Conservation (phyloP, 2,113 vertebrate genomes). For the Cyrtonyx montezumae region DNA sequence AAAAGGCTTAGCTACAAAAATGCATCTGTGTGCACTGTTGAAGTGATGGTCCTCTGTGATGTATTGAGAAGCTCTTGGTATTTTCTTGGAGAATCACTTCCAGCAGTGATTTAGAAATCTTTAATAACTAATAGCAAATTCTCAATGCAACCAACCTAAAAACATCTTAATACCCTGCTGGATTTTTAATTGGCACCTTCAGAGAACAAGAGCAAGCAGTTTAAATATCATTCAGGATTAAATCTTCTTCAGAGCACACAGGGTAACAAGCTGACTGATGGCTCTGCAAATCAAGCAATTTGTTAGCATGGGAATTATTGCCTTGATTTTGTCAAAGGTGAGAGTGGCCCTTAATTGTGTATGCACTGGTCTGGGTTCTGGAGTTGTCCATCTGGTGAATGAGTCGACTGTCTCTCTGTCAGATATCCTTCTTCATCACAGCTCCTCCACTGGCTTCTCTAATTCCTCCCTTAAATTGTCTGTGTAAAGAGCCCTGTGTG, state of each 20-base stretch:
- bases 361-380: neutral
- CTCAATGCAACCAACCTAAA: slow-evolving; percentile 22
- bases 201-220: slow-evolving; percentile 46
- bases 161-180: neutral
- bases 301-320: neutral
- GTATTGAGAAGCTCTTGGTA: neutral
- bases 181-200: slow-evolving; percentile 67
- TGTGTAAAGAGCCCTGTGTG: neutral
- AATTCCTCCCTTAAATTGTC: neutral
- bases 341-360: neutral
- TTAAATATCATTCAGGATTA: slow-evolving; percentile 48
- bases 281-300: neutral
- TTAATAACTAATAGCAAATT: slow-evolving; percentile 55
- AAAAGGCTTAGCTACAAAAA: neutral
- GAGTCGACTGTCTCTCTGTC: neutral
- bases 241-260: neutral
- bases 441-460: neutral
- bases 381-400: neutral
- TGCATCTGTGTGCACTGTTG: neutral
- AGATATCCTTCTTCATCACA: neutral
- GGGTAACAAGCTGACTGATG: neutral
- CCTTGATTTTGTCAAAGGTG: neutral
- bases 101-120: neutral
- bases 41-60: neutral
- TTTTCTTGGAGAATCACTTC: neutral